Percentiles rank a stretch among this genome's conserved stretches.
Evolutionary conservation across 2,888 invertebrate species (phyloP).

Genomic region (Lasioglossum oenotherae): DNA sequence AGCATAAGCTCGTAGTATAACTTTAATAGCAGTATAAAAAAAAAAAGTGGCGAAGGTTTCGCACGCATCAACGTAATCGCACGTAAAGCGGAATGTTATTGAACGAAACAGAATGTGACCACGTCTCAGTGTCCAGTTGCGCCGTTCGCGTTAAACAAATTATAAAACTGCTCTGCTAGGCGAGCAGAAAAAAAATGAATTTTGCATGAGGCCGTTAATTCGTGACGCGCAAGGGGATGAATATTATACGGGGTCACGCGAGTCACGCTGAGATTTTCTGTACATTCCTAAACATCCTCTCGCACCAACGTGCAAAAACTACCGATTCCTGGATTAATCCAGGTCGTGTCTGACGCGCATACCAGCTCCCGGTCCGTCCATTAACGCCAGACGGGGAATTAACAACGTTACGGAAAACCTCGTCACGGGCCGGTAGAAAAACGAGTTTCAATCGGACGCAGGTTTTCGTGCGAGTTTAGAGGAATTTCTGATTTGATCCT

Average conservation of each 20-base stretch:
- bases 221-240: not conserved
- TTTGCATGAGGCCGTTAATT: not conserved
- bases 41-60: not conserved
- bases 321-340: conserved; percentile 58
- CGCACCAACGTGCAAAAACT: conserved; percentile 41
- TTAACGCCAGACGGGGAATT: conserved; percentile 59
- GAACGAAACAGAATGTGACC: not conserved
- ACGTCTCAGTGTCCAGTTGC: not conserved
- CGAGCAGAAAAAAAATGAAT: not conserved
- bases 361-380: conserved; percentile 17
- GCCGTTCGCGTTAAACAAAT: not conserved
- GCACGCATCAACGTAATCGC: not conserved
- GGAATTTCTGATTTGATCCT: not conserved
- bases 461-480: conserved; percentile 15
- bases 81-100: not conserved
- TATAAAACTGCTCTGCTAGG: not conserved
- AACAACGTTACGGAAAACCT: conserved; percentile 63
- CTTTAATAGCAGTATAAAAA: not conserved
- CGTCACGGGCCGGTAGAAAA: conserved; percentile 25
- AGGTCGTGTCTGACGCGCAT: conserved; percentile 42
- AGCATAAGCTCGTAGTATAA: not conserved
- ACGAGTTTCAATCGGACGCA: conserved; percentile 31
- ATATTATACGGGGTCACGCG: not conserved
- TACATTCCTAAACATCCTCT: conserved; percentile 7
- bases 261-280: conserved; percentile 11